Conservation (phyloP, 2,113 vertebrate genomes). For the Periophthalmodon schlosseri region DNA sequence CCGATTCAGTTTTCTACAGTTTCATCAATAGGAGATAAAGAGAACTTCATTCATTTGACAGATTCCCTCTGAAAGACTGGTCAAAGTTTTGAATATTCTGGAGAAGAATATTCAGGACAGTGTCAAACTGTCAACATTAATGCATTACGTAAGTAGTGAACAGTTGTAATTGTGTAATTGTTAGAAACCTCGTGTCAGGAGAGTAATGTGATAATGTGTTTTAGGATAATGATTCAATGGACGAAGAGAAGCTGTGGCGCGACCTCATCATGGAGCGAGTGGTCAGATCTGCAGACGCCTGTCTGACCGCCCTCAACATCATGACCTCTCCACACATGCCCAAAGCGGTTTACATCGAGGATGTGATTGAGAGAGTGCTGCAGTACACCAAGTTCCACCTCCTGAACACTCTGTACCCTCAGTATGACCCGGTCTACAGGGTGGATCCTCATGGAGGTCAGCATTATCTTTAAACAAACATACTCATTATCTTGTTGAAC, state of each 20-base stretch:
- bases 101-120: constrained; percentile 99
- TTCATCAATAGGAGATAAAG: neutral
- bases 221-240: constrained; percentile 93
- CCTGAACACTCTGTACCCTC: constrained; percentile 95
- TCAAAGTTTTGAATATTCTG: constrained; percentile 92
- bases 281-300: constrained; percentile 96
- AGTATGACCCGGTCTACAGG: constrained; percentile 95
- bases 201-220: neutral
- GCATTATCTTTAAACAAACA: constrained; percentile 29
- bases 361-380: constrained; percentile 94
- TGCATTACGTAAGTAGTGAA: constrained; percentile 86
- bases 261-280: constrained; percentile 98
- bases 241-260: constrained; percentile 94
- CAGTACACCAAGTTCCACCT: constrained; percentile 98
- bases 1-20: neutral
- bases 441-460: constrained; percentile 86
- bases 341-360: constrained; percentile 96
- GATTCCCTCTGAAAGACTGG: constrained; percentile 91
- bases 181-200: neutral
- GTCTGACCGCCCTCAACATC: constrained; percentile 93
- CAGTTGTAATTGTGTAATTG: neutral
- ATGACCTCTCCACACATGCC: constrained; percentile 97
- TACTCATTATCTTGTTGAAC: neutral
- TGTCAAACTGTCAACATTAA: constrained; percentile 89
- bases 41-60: constrained; percentile 56